Evolutionary conservation across 1,140 invertebrate genomes (phyloP).

Genomic region (Drosophila guanche): DNA sequence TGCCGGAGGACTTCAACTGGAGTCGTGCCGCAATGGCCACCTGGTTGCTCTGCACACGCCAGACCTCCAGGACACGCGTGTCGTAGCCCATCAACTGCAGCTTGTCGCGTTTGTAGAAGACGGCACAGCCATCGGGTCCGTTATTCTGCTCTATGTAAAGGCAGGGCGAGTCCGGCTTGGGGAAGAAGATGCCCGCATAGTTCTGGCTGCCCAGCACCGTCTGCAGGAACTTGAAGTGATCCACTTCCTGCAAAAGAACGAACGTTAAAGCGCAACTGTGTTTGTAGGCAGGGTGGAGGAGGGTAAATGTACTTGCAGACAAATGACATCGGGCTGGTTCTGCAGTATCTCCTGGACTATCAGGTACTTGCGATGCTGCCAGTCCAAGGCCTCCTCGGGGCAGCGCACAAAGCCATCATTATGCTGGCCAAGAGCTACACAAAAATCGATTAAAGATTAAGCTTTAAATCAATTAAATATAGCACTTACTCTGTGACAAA

Average conservation of each 20-base stretch:
- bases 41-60: conserved; percentile 90
- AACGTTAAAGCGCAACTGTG: conserved; percentile 66
- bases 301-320: conserved; percentile 85
- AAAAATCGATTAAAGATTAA: conserved; percentile 8
- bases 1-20: conserved; percentile 84
- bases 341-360: conserved; percentile 90
- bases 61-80: conserved; percentile 87
- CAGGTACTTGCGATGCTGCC: conserved; percentile 87
- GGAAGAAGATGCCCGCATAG: conserved; percentile 89
- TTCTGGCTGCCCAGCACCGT: conserved; percentile 87
- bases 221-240: conserved; percentile 89
- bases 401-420: conserved; percentile 91
- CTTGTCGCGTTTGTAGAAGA: conserved; percentile 88
- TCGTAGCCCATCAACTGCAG: conserved; percentile 86
- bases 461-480: background rate
- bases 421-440: conserved; percentile 88
- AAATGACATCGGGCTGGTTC: conserved; percentile 89
- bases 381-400: conserved; percentile 88
- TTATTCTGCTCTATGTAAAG: conserved; percentile 89
- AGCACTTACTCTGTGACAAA: conserved; percentile 88
- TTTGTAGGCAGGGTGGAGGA: background rate
- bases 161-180: conserved; percentile 92
- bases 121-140: conserved; percentile 92
- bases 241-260: conserved; percentile 87
- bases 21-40: conserved; percentile 87